These are phyloP conservation scores for Caenorhabditis uteleia DNA, from an alignment of 2,888 invertebrate genomes.

Conservation along the genomic window DNA sequence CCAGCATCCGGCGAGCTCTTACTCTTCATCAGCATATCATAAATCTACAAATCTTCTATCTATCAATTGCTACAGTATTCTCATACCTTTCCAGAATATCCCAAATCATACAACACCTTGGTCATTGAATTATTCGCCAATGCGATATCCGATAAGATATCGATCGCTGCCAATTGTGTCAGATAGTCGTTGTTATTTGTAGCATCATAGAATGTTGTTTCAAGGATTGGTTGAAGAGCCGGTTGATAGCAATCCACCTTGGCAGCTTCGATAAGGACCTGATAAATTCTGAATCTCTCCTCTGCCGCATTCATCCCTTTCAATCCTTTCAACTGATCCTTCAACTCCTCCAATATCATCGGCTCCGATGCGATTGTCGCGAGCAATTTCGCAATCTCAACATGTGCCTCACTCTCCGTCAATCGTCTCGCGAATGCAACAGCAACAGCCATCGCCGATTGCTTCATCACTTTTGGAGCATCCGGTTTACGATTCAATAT, in stretches of 20 bases:
- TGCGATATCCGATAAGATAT: conserved; percentile 16
- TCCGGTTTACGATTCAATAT: not conserved
- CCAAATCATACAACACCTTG: conserved; percentile 5
- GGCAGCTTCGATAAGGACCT: not conserved
- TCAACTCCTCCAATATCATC: conserved; percentile 19
- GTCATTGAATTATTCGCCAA: conserved; percentile 15
- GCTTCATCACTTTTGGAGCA: not conserved
- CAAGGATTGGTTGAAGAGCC: not conserved
- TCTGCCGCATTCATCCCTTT: conserved; percentile 1
- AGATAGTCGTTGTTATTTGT: conserved; percentile 9
- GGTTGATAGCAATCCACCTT: not conserved
- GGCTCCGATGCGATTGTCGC: conserved; percentile 9
- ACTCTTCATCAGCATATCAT: conserved; percentile 15
- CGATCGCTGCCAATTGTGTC: conserved; percentile 23
- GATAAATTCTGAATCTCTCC: conserved; percentile 3
- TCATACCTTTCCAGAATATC: conserved; percentile 15
- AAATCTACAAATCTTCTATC: conserved; percentile 11
- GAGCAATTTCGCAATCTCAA: conserved; percentile 8
- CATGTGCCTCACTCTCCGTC: conserved; percentile 7
- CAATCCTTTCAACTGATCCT: conserved; percentile 4
- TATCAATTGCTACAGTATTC: not conserved
- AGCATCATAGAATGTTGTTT: not conserved
- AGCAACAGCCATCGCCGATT: conserved; percentile 25
- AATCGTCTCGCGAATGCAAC: conserved; percentile 40
- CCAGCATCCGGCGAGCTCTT: conserved; percentile 18